Conservation (phyloP, 2,113 vertebrate genomes). For the Calyptomena viridis region DNA sequence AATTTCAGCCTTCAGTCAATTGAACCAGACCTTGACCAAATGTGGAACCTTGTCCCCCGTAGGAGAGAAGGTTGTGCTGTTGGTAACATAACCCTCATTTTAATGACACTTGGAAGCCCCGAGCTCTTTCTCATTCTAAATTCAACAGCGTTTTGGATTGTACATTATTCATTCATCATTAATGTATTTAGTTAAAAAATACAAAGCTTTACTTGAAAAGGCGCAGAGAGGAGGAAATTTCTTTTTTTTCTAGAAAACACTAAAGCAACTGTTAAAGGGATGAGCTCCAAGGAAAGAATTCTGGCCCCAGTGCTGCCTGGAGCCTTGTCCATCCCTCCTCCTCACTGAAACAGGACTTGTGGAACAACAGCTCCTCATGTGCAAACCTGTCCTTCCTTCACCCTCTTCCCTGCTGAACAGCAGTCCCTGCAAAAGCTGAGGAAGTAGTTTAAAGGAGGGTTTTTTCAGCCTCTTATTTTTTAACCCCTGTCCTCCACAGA, state of each 20-base stretch:
- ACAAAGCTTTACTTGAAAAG: neutral
- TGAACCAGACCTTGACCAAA: neutral
- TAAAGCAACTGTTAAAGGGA: neutral
- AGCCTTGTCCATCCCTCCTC: neutral
- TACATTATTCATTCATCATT: neutral
- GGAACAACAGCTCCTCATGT: neutral
- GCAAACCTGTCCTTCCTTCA: neutral
- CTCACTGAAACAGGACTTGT: neutral
- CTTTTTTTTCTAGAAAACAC: neutral
- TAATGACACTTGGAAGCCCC: neutral
- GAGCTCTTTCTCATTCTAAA: neutral
- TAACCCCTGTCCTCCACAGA: neutral
- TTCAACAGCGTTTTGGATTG: neutral
- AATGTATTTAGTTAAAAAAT: neutral
- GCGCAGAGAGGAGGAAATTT: neutral
- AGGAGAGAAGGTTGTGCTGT: neutral
- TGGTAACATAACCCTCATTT: neutral
- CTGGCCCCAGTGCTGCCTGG: neutral
- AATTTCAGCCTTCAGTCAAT: neutral
- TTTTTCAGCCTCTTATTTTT: neutral
- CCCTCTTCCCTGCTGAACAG: neutral
- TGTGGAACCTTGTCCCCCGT: neutral
- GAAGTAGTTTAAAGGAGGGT: neutral
- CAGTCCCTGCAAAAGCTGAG: too few relatives aligned
- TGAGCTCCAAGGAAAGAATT: neutral